Evolutionary conservation across 1,140 invertebrate species (phyloP).

Genomic region (Meloidogyne floridensis): DNA sequence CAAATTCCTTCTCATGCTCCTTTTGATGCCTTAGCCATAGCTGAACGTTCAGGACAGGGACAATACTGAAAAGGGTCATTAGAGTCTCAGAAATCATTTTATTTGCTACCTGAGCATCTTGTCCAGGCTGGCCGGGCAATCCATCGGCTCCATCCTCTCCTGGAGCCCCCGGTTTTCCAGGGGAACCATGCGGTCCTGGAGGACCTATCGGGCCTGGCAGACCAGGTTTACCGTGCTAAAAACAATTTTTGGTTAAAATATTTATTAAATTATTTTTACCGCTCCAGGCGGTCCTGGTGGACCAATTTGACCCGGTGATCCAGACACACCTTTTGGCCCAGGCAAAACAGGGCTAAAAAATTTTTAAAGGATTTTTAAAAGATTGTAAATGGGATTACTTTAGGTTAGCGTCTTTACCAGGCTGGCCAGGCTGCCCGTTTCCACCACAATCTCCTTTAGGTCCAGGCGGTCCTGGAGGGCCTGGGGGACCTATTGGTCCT

Average conservation of each 20-base stretch:
- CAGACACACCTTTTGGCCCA: conserved; percentile 22
- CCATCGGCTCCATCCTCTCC: conserved; percentile 22
- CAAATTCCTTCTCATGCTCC: no score
- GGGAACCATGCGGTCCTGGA: conserved; percentile 8
- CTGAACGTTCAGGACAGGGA: no score
- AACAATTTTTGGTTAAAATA: not conserved
- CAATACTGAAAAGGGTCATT: conserved; percentile 1
- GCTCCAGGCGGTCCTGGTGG: conserved; percentile 28
- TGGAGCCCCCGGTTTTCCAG: not conserved
- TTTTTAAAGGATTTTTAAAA: not conserved
- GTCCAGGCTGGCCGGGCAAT: conserved; percentile 12
- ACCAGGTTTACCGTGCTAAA: not conserved
- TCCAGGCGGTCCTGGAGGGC: not conserved
- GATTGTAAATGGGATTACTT: not conserved
- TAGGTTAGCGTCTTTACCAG: conserved; percentile 18
- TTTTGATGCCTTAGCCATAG: no score
- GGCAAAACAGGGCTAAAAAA: conserved; percentile 19
- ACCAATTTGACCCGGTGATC: conserved; percentile 22
- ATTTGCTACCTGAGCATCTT: not conserved
- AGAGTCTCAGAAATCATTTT: conserved; percentile 37
- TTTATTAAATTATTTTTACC: conserved; percentile 7
- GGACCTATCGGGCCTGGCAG: conserved; percentile 20
- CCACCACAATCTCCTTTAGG: conserved; percentile 20
- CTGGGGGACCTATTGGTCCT: no score
- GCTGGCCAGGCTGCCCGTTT: conserved; percentile 34